phyloP scores from a whole-genome alignment of 2,113 vertebrate genomes.

The Pseudorectes ferrugineus region DNA sequence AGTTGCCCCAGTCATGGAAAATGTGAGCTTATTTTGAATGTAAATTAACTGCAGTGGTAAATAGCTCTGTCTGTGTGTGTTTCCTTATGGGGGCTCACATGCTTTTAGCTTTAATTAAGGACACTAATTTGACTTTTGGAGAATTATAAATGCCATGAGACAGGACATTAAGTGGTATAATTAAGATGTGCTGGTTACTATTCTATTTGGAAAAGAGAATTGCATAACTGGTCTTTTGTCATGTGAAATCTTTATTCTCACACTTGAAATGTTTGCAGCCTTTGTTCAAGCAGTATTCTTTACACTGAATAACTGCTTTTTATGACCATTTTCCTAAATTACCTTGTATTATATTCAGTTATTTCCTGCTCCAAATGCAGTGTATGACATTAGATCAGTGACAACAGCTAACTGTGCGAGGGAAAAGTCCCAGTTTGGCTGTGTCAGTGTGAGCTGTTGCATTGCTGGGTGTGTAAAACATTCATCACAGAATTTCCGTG shows the following conservation, averaged over 20 bases:
- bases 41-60: not conserved
- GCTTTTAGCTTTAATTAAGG: not conserved
- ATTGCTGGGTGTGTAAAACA: not conserved
- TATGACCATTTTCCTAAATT: not conserved
- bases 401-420: not conserved
- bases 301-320: not conserved
- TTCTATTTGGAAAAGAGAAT: not conserved
- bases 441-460: not conserved
- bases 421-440: not conserved
- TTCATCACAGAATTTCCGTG: not conserved
- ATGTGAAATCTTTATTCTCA: not conserved
- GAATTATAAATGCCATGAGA: not conserved
- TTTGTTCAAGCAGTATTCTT: not conserved
- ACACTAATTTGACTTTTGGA: not conserved
- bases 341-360: not conserved
- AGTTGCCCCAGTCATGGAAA: not conserved
- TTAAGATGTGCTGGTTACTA: not conserved
- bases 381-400: not conserved
- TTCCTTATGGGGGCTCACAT: not conserved
- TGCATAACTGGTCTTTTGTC: not conserved
- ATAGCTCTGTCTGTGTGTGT: not conserved
- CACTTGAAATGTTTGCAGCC: not conserved
- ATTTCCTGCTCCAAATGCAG: not conserved
- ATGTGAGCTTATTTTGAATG: not conserved
- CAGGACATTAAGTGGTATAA: not conserved